These are phyloP conservation scores for Polypedilum vanderplanki DNA, from an alignment of 1,140 invertebrate species.

Conservation along the genomic window DNA sequence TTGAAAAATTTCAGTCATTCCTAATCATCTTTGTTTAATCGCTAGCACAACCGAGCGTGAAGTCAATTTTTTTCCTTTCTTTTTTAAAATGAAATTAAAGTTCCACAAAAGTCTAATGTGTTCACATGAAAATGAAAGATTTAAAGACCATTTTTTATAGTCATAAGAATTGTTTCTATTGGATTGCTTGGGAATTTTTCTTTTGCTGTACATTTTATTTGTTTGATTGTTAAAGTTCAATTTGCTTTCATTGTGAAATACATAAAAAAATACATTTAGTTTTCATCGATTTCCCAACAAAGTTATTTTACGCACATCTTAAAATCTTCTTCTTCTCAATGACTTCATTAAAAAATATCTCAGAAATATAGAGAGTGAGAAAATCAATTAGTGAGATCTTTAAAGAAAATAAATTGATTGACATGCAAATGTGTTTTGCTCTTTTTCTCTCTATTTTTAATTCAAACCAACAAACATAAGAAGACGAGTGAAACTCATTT, in stretches of 20 bases:
- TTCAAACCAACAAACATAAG: not conserved
- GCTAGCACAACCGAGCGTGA: conserved; percentile 8
- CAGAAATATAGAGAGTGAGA: not conserved
- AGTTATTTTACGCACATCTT: not conserved
- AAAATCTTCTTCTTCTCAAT: not conserved
- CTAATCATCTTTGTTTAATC: conserved; percentile 13
- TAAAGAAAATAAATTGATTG: conserved; percentile 10
- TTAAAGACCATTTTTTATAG: not conserved
- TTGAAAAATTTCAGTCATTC: conserved; percentile 18
- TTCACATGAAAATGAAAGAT: not conserved
- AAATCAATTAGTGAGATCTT: conserved; percentile 20
- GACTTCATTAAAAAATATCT: not conserved
- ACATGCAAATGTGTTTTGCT: not conserved
- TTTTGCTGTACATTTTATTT: too few relatives aligned
- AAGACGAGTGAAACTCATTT: not conserved
- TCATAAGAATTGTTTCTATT: too few relatives aligned
- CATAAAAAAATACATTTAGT: too few relatives aligned
- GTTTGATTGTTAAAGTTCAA: too few relatives aligned
- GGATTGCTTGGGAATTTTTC: too few relatives aligned
- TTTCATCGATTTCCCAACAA: too few relatives aligned
- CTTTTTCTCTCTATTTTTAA: not conserved
- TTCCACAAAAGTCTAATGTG: conserved; percentile 1
- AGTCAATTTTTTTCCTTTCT: conserved; percentile 9
- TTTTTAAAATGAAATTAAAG: conserved; percentile 19
- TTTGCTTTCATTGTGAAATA: too few relatives aligned